Evolutionary conservation across 92 coral and sea anemone genomes (phyloP).

Genomic region (Paragorgia papillata): DNA sequence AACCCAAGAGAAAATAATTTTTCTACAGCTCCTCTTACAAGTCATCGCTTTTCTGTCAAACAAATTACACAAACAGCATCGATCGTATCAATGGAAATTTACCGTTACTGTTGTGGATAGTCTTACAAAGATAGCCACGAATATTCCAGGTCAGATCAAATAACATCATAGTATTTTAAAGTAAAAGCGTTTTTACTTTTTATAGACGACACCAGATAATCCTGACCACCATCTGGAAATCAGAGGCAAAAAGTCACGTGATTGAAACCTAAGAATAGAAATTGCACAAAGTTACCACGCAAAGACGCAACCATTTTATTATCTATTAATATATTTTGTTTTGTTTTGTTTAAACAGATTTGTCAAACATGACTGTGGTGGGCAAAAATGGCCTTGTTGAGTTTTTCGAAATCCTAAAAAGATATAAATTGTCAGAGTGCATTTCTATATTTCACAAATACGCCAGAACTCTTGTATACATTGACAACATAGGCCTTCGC

Average conservation of each 20-base stretch:
- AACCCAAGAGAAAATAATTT: not conserved
- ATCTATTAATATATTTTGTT: no score
- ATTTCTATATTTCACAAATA: conserved; percentile 6
- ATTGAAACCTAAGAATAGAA: no score
- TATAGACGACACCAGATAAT: no score
- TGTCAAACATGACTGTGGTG: not conserved
- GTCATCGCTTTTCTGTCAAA: not conserved
- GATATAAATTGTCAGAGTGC: conserved; percentile 9
- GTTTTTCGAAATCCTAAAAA: not conserved
- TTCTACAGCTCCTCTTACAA: conserved; percentile 6
- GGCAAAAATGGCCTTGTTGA: not conserved
- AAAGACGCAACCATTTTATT: no score
- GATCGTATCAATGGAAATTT: conserved; percentile 27
- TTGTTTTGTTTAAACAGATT: not conserved
- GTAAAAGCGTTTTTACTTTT: no score
- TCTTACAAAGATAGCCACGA: conserved; percentile 2
- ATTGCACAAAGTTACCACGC: no score
- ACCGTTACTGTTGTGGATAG: conserved; percentile 25
- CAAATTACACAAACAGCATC: not conserved
- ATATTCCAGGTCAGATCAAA: conserved; percentile 6
- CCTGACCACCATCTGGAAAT: no score
- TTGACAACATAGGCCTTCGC: conserved; percentile 21
- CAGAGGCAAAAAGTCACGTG: no score
- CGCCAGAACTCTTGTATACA: conserved; percentile 8
- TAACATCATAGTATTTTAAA: no score